Evolutionary conservation across 92 coral and sea anemone genomes (phyloP).

Genomic region (Porites divaricata): DNA sequence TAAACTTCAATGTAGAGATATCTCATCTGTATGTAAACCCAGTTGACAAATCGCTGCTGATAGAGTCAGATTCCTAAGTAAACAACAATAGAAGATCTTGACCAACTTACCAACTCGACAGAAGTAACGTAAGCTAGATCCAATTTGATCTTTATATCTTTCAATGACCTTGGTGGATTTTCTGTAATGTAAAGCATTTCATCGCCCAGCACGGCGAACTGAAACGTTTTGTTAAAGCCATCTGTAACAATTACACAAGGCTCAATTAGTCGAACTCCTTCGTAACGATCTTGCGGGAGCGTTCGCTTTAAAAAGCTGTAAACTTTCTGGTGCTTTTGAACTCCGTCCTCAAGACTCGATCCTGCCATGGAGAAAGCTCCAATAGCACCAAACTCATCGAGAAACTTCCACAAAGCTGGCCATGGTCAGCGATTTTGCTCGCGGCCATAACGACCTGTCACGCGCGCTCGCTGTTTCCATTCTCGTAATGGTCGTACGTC

Average conservation of each 20-base stretch:
- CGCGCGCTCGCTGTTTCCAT: constrained; percentile 36
- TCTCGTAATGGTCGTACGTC: constrained; percentile 14
- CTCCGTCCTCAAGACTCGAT: constrained; percentile 65
- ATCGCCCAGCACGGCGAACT: constrained; percentile 90
- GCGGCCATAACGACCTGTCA: constrained; percentile 12
- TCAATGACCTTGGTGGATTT: constrained; percentile 89
- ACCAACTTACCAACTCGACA: constrained; percentile 80
- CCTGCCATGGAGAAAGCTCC: constrained; percentile 28
- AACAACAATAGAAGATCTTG: not conserved
- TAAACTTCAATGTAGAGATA: not conserved
- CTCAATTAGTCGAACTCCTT: constrained; percentile 90
- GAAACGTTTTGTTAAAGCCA: constrained; percentile 89
- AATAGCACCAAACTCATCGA: not conserved
- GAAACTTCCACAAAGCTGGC: not conserved
- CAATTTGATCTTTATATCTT: constrained; percentile 81
- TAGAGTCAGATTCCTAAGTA: not conserved
- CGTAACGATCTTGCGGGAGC: constrained; percentile 83
- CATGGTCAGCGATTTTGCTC: not conserved
- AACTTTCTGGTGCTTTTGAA: constrained; percentile 93
- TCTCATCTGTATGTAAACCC: not conserved
- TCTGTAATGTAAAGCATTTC: constrained; percentile 93
- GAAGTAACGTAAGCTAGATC: constrained; percentile 84
- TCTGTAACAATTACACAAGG: constrained; percentile 92
- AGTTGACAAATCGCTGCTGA: not conserved
- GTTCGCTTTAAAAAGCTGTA: constrained; percentile 92